Base-by-base conservation (phyloP, 2,113 vertebrate species). In the Platysteira castanea region DNA sequence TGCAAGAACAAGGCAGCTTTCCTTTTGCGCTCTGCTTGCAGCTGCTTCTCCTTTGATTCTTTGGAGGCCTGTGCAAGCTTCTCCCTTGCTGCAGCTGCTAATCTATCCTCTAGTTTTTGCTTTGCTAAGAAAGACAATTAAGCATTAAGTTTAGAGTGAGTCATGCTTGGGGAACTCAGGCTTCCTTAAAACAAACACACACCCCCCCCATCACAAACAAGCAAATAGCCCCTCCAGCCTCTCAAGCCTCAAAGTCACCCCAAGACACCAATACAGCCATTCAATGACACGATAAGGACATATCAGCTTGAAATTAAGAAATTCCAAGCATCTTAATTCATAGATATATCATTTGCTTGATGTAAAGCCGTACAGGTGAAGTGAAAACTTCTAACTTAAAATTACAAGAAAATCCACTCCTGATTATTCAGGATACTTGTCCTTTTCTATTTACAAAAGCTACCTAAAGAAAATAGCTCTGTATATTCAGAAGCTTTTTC, bases 11-110 rank as follows among this genome's bases (percentile, higher is more conserved):
- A 97, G 1, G 99, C 99, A 0, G 99, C 99, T 93, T 99, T 99
- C 96, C 99, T 98, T 92, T 99, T 99, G 63, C 99, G 98, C 93
- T 99, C 99, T 0, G 99, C 99, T 95, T 99, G 99, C 10, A 99
- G 98, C 96, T 99, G 99, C 95, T 99, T 99, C 95, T 99, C 99
- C 94, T 99, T 99, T 5, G 99, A 99, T 94, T 99, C 99, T 97
- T 99, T 99, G 49, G 99, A 99, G 4, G 99, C 99, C 96, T 99
- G 99, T 52, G 99, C 99, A 80, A 99, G 98, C 96, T 99, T 99
- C 87, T 99, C 99, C 70, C 99, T 97, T 44, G 99, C 99, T 19
- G 99, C 99, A n/a, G 99, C 99, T 7, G 99, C 98, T 26, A 99
- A 98, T n/a, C 99, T 98, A 81, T 99, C 99, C 97, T 99, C 99